phyloP scores from a whole-genome alignment of 2,888 invertebrate genomes.

The Clusia tigrina region DNA sequence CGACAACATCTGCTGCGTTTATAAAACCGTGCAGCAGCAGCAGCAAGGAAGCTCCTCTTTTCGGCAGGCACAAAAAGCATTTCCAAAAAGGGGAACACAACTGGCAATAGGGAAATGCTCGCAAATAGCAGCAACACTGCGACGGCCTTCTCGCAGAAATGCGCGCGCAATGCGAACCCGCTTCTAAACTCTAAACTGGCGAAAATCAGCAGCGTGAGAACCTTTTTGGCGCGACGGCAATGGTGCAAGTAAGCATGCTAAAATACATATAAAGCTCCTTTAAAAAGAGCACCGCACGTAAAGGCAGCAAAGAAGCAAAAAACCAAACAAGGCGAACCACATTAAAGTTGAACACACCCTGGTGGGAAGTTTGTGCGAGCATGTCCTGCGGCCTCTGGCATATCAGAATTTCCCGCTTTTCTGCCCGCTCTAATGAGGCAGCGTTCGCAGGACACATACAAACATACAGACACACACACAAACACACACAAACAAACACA shows the following conservation, averaged over 20 bases:
- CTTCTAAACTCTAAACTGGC: background rate
- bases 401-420: constrained; percentile 3
- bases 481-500: too few species aligned
- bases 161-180: constrained; percentile 6
- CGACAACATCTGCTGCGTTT: constrained; percentile 3
- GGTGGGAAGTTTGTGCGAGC: constrained; percentile 47
- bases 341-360: constrained; percentile 52
- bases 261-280: too few species aligned
- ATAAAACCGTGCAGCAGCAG: constrained; percentile 2
- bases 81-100: background rate
- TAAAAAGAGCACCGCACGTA: too few species aligned
- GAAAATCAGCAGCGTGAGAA: constrained; percentile 8
- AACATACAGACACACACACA: too few species aligned
- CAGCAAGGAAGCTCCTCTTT: background rate
- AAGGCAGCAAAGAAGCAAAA: background rate
- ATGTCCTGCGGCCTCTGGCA: background rate
- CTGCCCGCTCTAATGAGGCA: too few species aligned
- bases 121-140: constrained; percentile 5
- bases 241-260: too few species aligned
- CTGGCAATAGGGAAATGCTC: background rate
- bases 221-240: background rate
- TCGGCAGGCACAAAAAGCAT: background rate
- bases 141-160: background rate
- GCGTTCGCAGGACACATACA: too few species aligned
- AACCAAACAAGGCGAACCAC: background rate